These are phyloP conservation scores for Anhinga anhinga DNA, from an alignment of 2,113 vertebrate species.

Conservation along the genomic window DNA sequence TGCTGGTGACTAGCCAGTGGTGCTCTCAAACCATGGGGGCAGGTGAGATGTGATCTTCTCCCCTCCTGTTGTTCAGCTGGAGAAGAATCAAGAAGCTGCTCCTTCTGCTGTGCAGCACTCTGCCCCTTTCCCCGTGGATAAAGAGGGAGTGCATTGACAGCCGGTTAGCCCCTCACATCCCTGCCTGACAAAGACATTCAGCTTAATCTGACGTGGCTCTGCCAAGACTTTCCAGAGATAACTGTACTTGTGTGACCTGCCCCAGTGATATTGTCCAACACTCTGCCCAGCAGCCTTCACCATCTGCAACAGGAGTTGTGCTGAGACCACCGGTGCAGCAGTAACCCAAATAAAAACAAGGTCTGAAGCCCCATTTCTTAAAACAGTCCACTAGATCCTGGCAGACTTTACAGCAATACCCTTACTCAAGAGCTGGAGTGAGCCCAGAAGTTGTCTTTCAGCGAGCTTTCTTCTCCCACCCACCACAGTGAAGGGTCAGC, in stretches of 20 bases:
- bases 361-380: neutral
- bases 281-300: neutral
- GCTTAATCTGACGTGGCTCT: neutral
- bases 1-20: neutral
- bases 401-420: neutral
- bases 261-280: neutral
- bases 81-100: neutral
- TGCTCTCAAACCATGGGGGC: neutral
- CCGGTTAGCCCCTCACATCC: neutral
- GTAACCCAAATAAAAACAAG: neutral
- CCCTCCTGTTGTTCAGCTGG: neutral
- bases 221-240: neutral
- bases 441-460: neutral
- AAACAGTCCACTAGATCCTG: neutral
- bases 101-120: neutral
- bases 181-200: neutral
- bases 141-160: neutral
- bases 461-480: neutral
- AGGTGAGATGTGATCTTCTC: neutral
- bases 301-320: neutral
- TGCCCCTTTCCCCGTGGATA: neutral
- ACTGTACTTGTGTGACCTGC: neutral
- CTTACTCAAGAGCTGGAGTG: neutral
- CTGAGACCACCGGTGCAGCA: neutral
- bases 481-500: neutral